These are phyloP conservation scores for Istiophorus platypterus DNA, from an alignment of 2,113 vertebrate species.

Conservation along the genomic window DNA sequence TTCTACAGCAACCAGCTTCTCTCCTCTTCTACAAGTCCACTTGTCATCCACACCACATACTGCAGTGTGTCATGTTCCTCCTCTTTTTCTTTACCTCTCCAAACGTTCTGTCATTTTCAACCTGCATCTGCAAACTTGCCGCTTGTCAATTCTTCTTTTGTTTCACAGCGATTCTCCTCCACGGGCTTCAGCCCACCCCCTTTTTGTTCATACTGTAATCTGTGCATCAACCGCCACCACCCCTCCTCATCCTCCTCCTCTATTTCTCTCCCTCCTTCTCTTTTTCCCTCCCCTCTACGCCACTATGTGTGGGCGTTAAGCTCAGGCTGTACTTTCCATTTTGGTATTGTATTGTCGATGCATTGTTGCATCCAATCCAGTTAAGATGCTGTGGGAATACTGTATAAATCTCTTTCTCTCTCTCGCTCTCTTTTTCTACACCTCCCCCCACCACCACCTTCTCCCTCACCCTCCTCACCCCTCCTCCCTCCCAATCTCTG, in stretches of 20 bases:
- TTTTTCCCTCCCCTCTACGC: constrained; percentile 42
- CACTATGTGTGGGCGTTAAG: constrained; percentile 79
- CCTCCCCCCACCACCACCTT: not conserved
- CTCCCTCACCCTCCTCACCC: constrained; percentile 19
- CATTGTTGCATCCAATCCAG: constrained; percentile 84
- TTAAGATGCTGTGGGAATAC: constrained; percentile 78
- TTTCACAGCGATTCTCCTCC: constrained; percentile 6
- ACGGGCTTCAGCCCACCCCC: not conserved
- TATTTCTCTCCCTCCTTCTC: constrained; percentile 9
- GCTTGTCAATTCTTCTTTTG: constrained; percentile 4
- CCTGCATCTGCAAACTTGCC: constrained; percentile 20
- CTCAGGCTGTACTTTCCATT: constrained; percentile 84
- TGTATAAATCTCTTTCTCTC: constrained; percentile 71
- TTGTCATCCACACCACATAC: constrained; percentile 42
- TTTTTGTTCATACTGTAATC: constrained; percentile 48
- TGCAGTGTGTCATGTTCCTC: constrained; percentile 25
- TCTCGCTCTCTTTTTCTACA: constrained; percentile 30
- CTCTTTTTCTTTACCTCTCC: not conserved
- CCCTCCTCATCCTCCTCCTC: constrained; percentile 12
- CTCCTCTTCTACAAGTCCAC: constrained; percentile 43
- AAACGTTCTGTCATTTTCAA: constrained; percentile 9
- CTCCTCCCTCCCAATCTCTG: constrained; percentile 59
- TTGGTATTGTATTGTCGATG: constrained; percentile 82
- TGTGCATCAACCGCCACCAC: constrained; percentile 51
- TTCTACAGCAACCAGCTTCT: constrained; percentile 78